Evolutionary conservation across 2,888 invertebrate genomes (phyloP), one percentile per base, ranked within the genome.

Genomic region (Aproaerema taeniolella): DNA sequence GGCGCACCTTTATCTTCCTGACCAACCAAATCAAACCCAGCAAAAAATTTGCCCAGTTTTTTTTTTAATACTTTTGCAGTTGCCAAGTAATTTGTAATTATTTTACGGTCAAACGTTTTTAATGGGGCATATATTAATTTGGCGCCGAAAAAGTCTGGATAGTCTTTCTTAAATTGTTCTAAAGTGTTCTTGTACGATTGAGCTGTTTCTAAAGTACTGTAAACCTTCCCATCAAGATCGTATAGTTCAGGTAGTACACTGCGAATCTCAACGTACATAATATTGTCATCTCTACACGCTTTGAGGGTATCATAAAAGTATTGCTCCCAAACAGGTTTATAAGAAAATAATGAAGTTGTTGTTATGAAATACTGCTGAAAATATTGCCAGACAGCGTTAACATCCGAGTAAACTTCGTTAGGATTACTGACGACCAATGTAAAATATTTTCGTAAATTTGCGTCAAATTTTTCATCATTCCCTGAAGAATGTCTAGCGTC

Each of bases 21-120:
- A 0, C 94, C 94, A 0, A 95, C 94, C 42, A 95, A 82, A 79
- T 95, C 95, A 48, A 95, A 94, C 8, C 95, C 95, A 9, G 90
- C 91, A n/a, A 95, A 68, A 50, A 93, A 92, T 42, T 89, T 80
- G 0, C 94, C 93, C 55, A 90, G 87, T 28, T 61, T 59, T 0
- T 53, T 61, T 59, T 89, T 85, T n/a, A 90, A 65, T 48, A 61
- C 48, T 41, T 54, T 68, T 0, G 82, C 79, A n/a, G 51, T 77
- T 41, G 62, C 46, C 10, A 91, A 61, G 53, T 91, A 90, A 0
- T 69, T 55, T 1, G 73, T 61, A 0, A 91, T 61, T 0, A 78
- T 74, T 10, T 61, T 50, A 0, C 54, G 45, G 10, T 83, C 64
- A 0, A 88, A 85, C 2, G 66, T 61, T 45, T 92, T 87, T 0